Conservation (phyloP, 1,140 invertebrate genomes). For the Drosophila novamexicana region DNA sequence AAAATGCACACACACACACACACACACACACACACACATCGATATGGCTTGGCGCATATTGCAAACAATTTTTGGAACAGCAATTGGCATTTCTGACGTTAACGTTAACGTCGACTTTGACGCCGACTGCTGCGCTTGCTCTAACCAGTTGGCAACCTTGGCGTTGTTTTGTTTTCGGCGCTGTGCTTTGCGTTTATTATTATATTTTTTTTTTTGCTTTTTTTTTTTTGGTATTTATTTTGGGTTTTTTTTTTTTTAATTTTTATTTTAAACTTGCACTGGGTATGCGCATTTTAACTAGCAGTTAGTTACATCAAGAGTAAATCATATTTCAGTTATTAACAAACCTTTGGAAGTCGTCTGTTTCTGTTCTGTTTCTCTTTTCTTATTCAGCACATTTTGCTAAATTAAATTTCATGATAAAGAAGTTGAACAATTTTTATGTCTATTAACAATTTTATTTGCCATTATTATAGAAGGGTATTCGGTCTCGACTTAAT, state of each 20-base stretch:
- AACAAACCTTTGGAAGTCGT: too few relatives aligned
- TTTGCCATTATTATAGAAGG: neutral
- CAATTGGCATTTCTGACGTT: slow-evolving; percentile 56
- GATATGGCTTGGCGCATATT: slow-evolving; percentile 39
- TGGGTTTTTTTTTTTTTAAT: slow-evolving; percentile 40
- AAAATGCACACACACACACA: slow-evolving; percentile 24
- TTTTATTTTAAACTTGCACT: slow-evolving; percentile 27
- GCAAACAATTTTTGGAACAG: slow-evolving; percentile 61
- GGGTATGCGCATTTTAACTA: slow-evolving; percentile 27
- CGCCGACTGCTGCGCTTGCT: slow-evolving; percentile 42
- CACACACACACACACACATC: slow-evolving; percentile 8
- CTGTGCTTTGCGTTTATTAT: slow-evolving; percentile 41
- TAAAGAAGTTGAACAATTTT: too few relatives aligned
- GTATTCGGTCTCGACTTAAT: neutral
- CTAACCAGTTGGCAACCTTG: slow-evolving; percentile 78
- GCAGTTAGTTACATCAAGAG: neutral
- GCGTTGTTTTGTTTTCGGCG: slow-evolving; percentile 63
- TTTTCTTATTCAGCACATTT: too few relatives aligned
- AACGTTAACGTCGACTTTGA: slow-evolving; percentile 26
- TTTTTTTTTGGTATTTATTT: slow-evolving; percentile 39
- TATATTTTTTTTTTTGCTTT: slow-evolving; percentile 18
- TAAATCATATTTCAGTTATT: too few relatives aligned
- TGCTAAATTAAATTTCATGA: neutral
- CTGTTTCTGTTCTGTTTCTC: too few relatives aligned
- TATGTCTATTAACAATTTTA: neutral